A percentile compares a stretch with the other conserved stretches of the same genome.
These are phyloP conservation scores for Latrodectus elegans DNA, from an alignment of 2,888 invertebrate genomes.

Conservation along the genomic window DNA sequence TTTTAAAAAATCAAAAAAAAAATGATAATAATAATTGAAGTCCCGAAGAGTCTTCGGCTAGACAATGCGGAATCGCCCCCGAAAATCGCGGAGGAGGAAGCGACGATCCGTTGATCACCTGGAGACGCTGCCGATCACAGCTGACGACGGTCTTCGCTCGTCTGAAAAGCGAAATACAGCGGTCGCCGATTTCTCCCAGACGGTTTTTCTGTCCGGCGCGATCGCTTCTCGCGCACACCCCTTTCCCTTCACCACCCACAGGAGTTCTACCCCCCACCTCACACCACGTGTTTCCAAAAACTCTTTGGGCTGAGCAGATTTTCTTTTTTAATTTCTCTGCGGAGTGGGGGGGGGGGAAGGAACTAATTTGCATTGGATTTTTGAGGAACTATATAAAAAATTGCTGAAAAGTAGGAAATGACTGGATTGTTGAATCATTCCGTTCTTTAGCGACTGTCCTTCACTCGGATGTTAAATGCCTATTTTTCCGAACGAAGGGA, in stretches of 20 bases:
- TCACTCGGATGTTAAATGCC: no score
- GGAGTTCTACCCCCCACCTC: conserved; percentile 20
- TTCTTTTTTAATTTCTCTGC: no score
- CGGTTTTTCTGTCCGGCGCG: conserved; percentile 34
- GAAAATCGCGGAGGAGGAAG: neutral
- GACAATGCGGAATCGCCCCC: neutral
- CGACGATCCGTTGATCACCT: conserved; percentile 10
- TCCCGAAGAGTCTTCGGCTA: neutral
- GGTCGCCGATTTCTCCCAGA: conserved; percentile 7
- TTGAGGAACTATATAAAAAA: neutral
- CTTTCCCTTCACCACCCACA: conserved; percentile 1
- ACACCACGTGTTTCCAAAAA: conserved; percentile 20
- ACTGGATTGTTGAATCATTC: neutral
- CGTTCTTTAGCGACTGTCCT: neutral
- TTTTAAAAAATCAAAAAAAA: no score
- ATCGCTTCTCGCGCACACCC: conserved; percentile 45
- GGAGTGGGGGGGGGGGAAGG: no score
- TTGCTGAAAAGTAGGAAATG: neutral
- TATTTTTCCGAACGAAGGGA: no score
- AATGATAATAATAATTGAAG: neutral
- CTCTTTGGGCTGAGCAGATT: neutral
- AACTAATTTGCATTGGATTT: no score
- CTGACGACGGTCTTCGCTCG: neutral
- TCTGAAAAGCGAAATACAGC: neutral
- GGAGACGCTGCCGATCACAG: conserved; percentile 9